Conservation (phyloP, 2,888 invertebrate genomes). For the Anthrax anthrax region DNA sequence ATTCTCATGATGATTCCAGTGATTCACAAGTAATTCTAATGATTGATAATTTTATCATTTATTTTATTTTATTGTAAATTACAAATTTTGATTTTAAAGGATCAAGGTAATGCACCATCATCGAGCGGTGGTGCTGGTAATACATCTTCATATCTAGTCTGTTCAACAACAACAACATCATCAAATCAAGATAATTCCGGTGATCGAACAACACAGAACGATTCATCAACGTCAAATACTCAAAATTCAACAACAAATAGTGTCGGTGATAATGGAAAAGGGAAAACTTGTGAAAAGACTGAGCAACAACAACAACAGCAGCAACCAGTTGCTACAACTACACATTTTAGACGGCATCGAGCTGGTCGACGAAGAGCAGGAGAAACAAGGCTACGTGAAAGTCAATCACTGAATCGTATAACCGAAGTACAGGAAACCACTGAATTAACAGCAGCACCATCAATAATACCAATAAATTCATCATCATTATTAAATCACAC, state of each 20-base stretch:
- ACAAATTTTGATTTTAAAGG: neutral
- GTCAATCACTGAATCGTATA: slow-evolving; percentile 71
- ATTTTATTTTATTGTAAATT: neutral
- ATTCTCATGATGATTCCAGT: slow-evolving; percentile 74
- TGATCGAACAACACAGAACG: neutral
- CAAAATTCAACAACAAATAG: neutral
- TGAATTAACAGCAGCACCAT: slow-evolving; percentile 24
- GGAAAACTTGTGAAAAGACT: slow-evolving; percentile 9
- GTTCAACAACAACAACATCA: neutral
- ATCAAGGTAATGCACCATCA: slow-evolving; percentile 29
- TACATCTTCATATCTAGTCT: neutral
- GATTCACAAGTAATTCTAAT: slow-evolving; percentile 57
- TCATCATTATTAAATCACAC: neutral
- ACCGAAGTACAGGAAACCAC: slow-evolving; percentile 69
- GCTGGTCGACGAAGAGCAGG: slow-evolving; percentile 43
- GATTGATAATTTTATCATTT: neutral
- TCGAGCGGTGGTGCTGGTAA: neutral
- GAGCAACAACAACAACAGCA: slow-evolving; percentile 11
- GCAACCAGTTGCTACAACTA: slow-evolving; percentile 7
- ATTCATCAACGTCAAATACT: neutral
- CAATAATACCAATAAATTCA: slow-evolving; percentile 19
- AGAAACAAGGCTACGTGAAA: slow-evolving; percentile 57
- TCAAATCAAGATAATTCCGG: neutral
- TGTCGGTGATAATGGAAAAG: too few relatives aligned
- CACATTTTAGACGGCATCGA: slow-evolving; percentile 36